Evolutionary conservation across 2,888 invertebrate genomes (phyloP).

Genomic region (Eledona agricola): DNA sequence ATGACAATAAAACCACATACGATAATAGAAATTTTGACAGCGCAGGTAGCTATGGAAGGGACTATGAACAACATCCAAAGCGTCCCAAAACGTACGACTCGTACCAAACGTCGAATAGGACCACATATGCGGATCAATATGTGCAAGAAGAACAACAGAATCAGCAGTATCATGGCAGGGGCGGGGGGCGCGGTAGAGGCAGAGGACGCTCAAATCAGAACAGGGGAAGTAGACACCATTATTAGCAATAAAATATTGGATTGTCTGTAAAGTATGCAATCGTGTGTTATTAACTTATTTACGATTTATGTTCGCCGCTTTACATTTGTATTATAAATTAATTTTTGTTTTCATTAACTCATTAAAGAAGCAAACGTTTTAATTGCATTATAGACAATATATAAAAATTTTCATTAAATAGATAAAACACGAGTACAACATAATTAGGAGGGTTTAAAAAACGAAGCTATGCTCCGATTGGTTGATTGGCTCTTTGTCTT

Average conservation of each 20-base stretch:
- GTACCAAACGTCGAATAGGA: slow-evolving; percentile 58
- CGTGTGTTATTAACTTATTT: no score
- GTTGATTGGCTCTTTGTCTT: slow-evolving; percentile 34
- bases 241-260: slow-evolving; percentile 10
- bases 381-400: no score
- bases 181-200: slow-evolving; percentile 45
- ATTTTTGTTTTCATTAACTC: no score
- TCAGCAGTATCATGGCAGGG: slow-evolving; percentile 55
- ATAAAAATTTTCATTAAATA: no score
- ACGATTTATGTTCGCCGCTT: no score
- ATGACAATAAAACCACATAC: slow-evolving; percentile 49
- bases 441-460: slow-evolving; percentile 38
- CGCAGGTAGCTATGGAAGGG: slow-evolving; percentile 49
- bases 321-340: no score
- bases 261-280: not conserved
- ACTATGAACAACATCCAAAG: slow-evolving; percentile 54
- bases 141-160: slow-evolving; percentile 60
- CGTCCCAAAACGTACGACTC: slow-evolving; percentile 60
- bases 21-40: slow-evolving; percentile 33
- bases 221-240: slow-evolving; percentile 45
- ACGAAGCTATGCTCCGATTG: slow-evolving; percentile 35
- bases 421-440: no score
- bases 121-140: slow-evolving; percentile 61
- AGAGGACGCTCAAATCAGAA: slow-evolving; percentile 58
- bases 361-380: no score